Evolutionary conservation across 2,797 vertebrate genomes (phyloP), one percentile per base, ranked within the genome.

Genomic region (Aulostomus chinensis): DNA sequence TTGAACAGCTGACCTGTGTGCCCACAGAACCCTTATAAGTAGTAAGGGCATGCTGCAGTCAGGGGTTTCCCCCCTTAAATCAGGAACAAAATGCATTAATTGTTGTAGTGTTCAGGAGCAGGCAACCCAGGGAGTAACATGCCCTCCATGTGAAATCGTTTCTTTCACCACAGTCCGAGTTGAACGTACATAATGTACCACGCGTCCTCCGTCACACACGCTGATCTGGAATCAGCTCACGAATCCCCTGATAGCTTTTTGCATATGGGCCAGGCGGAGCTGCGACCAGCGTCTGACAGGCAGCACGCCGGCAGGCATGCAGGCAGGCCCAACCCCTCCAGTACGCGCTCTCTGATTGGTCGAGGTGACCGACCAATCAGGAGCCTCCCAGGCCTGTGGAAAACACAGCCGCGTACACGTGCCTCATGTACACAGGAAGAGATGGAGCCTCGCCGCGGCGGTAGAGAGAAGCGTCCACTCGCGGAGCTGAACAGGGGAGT

Each of bases 321-420:
- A n/a, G n/a, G n/a, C n/a, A n/a, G n/a, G n/a, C 4, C 13, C 54
- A 26, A 32, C 43, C 38, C 42, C 32, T 11, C 14, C 38, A 0
- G 2, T 9, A 3, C 5, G 33, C 30, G 32, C 50, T 1, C 33
- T 65, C 14, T 21, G 7, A 89, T 91, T 90, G 87, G 89, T 31
- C 53, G 9, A 9, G 12, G 11, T 7, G 1, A 42, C 3, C 22
- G 61, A 42, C 89, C 89, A 89, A 89, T 88, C 67, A 61, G 79
- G 13, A 1, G 16, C 30, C 17, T 17, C 4, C 20, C 5, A 53
- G 49, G 53, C 80, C 69, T 29, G 63, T 53, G 39, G 78, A 79
- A 78, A 81, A 4, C 80, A 82, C 74, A 2, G 68, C 81, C 20
- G 52, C 2, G 61, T 20, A 87, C 89, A 91, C 88, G 89, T 91